Evolutionary conservation across 1,140 invertebrate species (phyloP).

Genomic region (Anastatus disparis): DNA sequence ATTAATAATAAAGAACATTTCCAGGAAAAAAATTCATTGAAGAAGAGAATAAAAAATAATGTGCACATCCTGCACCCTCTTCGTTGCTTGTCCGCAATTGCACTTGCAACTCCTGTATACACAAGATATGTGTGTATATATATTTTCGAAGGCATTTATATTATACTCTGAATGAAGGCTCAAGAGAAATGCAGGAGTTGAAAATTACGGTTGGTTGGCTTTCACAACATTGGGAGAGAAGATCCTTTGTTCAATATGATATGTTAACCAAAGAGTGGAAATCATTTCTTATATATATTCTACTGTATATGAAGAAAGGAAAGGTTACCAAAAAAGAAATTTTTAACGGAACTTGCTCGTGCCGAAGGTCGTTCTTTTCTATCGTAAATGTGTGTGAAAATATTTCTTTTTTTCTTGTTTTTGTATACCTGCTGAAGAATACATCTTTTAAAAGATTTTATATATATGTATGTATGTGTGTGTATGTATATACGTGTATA

Average conservation of each 20-base stretch:
- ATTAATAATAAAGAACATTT: too few species aligned
- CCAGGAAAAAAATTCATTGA: too few species aligned
- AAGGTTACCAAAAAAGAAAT: neutral
- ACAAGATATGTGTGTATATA: too few species aligned
- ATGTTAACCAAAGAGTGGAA: neutral
- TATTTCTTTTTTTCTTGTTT: neutral
- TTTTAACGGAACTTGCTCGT: neutral
- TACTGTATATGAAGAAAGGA: too few species aligned
- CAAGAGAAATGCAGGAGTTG: slow-evolving; percentile 29
- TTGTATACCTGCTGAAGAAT: too few species aligned
- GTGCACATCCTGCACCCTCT: neutral
- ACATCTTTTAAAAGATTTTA: too few species aligned
- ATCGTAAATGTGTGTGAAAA: neutral
- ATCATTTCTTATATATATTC: neutral
- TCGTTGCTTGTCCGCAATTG: too few species aligned
- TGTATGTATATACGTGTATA: too few species aligned
- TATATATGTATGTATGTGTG: too few species aligned
- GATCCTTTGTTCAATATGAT: slow-evolving; percentile 25
- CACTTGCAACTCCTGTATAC: slow-evolving; percentile 44
- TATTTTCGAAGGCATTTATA: too few species aligned
- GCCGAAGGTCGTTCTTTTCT: neutral
- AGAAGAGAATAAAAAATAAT: neutral
- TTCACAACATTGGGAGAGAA: slow-evolving; percentile 16
- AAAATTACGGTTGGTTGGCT: slow-evolving; percentile 6
- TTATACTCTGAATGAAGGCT: neutral